These are phyloP conservation scores for Merodon equestris DNA, from an alignment of 2,888 invertebrate genomes.

Conservation along the genomic window DNA sequence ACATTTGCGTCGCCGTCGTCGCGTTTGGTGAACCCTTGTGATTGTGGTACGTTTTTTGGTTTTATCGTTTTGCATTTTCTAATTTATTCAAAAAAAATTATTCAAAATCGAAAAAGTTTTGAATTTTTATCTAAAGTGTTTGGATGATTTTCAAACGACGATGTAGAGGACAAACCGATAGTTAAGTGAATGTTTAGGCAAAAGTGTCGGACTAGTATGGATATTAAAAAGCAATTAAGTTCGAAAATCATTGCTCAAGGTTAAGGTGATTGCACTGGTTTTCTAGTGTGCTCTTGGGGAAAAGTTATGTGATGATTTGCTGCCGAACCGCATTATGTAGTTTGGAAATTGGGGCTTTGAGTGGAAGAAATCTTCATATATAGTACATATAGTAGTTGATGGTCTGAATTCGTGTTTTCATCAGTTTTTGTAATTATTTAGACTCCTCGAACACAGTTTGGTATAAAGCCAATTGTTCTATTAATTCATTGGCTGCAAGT, in stretches of 20 bases:
- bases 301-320: conserved; percentile 18
- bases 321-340: neutral
- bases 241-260: conserved; percentile 41
- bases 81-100: conserved; percentile 44
- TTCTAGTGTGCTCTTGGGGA: conserved; percentile 1
- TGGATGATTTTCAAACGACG: conserved; percentile 4
- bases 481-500: too few relatives aligned
- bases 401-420: too few relatives aligned
- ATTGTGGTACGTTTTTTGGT: conserved; percentile 70
- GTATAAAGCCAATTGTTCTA: too few relatives aligned
- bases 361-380: neutral
- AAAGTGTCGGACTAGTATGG: conserved; percentile 14
- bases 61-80: conserved; percentile 1
- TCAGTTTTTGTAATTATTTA: too few relatives aligned
- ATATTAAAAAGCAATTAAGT: conserved; percentile 63
- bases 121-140: conserved; percentile 35
- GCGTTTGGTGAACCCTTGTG: conserved; percentile 61
- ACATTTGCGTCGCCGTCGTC: conserved; percentile 58
- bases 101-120: conserved; percentile 21
- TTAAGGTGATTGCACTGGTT: conserved; percentile 26
- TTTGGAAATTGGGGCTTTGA: neutral
- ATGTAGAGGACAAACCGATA: neutral
- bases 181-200: conserved; percentile 1
- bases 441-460: too few relatives aligned
- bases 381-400: too few relatives aligned